Conservation (phyloP, 2,797 vertebrate species). For the Oreochromis grahami region DNA sequence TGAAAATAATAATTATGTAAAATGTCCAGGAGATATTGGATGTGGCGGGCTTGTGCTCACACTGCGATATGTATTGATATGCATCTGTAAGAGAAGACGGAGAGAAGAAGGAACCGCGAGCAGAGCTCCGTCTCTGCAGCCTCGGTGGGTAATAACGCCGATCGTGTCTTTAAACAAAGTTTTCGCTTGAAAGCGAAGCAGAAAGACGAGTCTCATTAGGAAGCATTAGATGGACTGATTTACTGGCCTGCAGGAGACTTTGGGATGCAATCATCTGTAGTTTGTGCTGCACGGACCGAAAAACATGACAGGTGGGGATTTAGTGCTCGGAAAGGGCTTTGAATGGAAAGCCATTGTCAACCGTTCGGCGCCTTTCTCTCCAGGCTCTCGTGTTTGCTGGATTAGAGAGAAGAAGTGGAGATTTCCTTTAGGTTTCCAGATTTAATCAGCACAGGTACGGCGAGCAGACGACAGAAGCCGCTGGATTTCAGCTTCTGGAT, state of each 20-base stretch:
- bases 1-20: conserved; percentile 84
- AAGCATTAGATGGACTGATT: conserved; percentile 29
- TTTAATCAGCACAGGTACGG: conserved; percentile 44
- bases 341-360: conserved; percentile 59
- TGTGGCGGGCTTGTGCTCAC: conserved; percentile 64
- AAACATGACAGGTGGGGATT: conserved; percentile 53
- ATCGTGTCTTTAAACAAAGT: conserved; percentile 7
- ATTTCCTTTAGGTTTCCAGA: conserved; percentile 51
- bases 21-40: conserved; percentile 75
- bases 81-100: conserved; percentile 65
- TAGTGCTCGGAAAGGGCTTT: conserved; percentile 37
- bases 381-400: conserved; percentile 43
- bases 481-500: background rate
- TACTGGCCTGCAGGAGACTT: background rate
- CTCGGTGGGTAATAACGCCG: background rate
- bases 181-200: background rate
- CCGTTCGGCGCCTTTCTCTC: conserved; percentile 39
- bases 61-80: conserved; percentile 66
- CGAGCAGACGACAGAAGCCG: conserved; percentile 5
- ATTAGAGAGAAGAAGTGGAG: conserved; percentile 58
- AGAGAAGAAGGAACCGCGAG: conserved; percentile 58
- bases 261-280: conserved; percentile 33
- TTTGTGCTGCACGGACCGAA: conserved; percentile 12
- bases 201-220: background rate
- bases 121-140: conserved; percentile 1